Evolutionary conservation across 2,113 vertebrate genomes (phyloP), one percentile per base, ranked within the genome.

Genomic region (Pundamilia nyererei): DNA sequence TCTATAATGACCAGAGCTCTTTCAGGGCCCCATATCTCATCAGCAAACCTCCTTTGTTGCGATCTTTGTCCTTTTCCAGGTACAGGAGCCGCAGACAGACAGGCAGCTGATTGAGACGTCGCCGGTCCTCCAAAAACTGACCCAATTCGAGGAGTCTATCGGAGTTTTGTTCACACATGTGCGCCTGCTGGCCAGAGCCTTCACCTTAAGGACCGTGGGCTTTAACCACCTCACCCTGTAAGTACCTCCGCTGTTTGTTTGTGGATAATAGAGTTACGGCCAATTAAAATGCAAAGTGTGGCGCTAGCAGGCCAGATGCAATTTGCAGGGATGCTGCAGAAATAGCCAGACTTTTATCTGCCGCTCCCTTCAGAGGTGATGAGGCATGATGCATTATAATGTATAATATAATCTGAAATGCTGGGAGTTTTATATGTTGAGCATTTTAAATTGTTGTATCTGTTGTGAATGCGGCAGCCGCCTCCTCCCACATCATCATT

Each of bases 211-310:
- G 92, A 99, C 99, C 7, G 99, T 99, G 21, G 99, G 99, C 94
- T 99, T 98, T 96, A 99, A 99, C 96, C 98, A 99, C 90, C 97
- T 99, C 94, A 99, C 99, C 26, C 96, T 99, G 99, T 99, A 93
- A 98, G 98, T 97, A 7, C 62, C 2, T 11, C 3, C 3, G 3
- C 53, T 58, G 33, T 87, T 77, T 60, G 83, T 80, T 80, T 72
- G 77, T 70, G 4, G 3, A 31, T 82, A 80, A 88, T 60, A 17
- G 7, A 77, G 80, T 87, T 83, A 80, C 40, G 51, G 62, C 75
- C 81, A 87, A 92, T 93, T 91, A 89, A 91, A 87, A 92, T 92
- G 87, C 90, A 91, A 89, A 92, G 84, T 45, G 85, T 84, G 83
- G 26, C 47, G 1, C 81, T 3, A 4, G 72, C 19, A 15, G 86